A percentile compares a stretch with the other conserved stretches of the same genome.
Conservation (phyloP, 2,113 vertebrate species). For the cat (Felis catus) region DNA sequence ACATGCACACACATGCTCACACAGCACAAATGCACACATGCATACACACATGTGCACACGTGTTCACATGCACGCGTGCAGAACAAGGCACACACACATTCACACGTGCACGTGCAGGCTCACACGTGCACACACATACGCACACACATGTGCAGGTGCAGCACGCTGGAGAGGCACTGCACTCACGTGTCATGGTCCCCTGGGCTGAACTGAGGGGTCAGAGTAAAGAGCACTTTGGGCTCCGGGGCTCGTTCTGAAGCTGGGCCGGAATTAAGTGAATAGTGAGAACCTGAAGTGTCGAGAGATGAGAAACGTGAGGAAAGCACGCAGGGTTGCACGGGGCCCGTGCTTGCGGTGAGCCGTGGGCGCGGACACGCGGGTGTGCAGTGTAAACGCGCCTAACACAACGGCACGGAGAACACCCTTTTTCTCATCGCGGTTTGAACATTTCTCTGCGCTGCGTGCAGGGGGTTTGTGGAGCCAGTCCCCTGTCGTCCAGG, state of each 20-base stretch:
- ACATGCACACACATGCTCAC: accelerated
- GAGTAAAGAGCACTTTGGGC: background rate
- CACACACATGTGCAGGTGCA: no score
- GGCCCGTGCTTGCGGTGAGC: background rate
- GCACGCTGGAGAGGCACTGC: no score
- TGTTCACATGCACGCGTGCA: no score
- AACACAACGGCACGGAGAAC: background rate
- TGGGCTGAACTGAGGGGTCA: background rate
- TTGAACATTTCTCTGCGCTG: background rate
- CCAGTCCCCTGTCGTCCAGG: accelerated
- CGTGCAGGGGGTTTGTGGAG: accelerated
- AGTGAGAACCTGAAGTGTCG: accelerated
- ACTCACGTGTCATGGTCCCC: background rate
- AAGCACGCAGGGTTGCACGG: accelerated
- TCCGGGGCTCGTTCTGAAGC: background rate
- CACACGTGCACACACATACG: no score
- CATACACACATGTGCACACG: no score
- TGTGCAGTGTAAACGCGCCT: background rate
- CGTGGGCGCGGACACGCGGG: accelerated
- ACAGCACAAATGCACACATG: no score
- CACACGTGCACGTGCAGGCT: no score
- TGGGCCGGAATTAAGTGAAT: no score
- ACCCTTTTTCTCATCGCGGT: background rate
- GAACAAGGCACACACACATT: no score
- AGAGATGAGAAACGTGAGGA: background rate